phyloP scores from a whole-genome alignment of 2,797 vertebrate genomes.

The Pampus argenteus region DNA sequence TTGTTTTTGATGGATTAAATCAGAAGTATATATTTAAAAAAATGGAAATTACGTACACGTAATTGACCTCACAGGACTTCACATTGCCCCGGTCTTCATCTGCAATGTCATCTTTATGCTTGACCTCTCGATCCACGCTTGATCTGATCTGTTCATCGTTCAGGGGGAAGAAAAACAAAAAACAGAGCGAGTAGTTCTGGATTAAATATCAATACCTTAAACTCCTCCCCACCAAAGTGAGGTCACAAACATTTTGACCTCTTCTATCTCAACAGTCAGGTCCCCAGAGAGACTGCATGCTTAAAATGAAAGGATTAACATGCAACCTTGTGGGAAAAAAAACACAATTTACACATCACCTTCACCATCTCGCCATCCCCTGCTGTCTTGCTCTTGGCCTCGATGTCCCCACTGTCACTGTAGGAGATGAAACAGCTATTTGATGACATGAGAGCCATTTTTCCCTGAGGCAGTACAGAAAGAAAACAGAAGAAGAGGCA shows the following conservation, averaged over 20 bases:
- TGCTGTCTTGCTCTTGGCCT: constrained; percentile 92
- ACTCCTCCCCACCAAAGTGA: constrained; percentile 33
- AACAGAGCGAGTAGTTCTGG: constrained; percentile 3
- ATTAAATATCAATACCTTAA: constrained; percentile 51
- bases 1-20: constrained; percentile 9
- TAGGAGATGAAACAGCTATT: constrained; percentile 97
- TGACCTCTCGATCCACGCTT: constrained; percentile 89
- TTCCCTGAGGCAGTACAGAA: constrained; percentile 84
- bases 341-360: constrained; percentile 83
- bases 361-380: constrained; percentile 96
- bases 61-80: constrained; percentile 96
- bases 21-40: constrained; percentile 3
- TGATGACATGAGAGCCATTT: constrained; percentile 93
- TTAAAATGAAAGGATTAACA: constrained; percentile 56
- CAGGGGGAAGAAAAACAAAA: neutral
- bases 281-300: constrained; percentile 41
- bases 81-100: constrained; percentile 97
- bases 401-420: constrained; percentile 95
- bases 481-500: constrained; percentile 47
- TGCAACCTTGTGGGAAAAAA: constrained; percentile 50
- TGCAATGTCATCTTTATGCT: constrained; percentile 92
- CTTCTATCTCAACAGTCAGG: constrained; percentile 29
- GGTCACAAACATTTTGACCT: constrained; percentile 35
- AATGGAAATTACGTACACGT: constrained; percentile 89
- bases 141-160: constrained; percentile 88